Conservation (phyloP, 2,797 vertebrate species). For the Agapornis canus region DNA sequence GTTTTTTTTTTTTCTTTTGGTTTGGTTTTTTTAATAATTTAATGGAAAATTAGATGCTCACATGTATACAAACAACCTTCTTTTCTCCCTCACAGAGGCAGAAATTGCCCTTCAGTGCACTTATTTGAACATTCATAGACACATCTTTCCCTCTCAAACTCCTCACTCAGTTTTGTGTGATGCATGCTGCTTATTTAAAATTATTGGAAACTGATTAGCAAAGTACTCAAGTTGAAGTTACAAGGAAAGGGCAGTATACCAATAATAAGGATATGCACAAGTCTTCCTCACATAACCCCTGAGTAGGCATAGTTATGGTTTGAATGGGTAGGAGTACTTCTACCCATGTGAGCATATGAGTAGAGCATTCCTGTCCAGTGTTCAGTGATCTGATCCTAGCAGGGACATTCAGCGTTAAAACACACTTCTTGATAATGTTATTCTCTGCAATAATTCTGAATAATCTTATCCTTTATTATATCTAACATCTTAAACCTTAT, state of each 20-base stretch:
- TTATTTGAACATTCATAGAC: not conserved
- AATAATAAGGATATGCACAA: not conserved
- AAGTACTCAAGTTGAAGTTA: not conserved
- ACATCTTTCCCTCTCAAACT: not conserved
- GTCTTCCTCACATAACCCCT: not conserved
- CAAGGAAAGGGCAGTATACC: not conserved
- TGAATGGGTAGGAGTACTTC: not conserved
- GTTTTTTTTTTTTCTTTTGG: not conserved
- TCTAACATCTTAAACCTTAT: not conserved
- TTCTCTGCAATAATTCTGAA: not conserved
- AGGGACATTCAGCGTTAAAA: not conserved
- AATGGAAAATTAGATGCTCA: not conserved
- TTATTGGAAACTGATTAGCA: not conserved
- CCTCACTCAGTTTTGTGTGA: not conserved
- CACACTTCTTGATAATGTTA: not conserved
- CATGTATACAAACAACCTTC: not conserved
- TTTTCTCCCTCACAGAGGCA: not conserved
- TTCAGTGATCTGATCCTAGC: not conserved
- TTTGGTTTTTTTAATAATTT: not conserved
- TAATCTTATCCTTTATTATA: not conserved
- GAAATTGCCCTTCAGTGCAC: not conserved
- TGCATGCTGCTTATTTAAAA: not conserved
- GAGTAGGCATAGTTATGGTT: not conserved
- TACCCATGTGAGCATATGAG: accelerated
- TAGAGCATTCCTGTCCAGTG: not conserved